phyloP scores from a whole-genome alignment of 2,888 invertebrate genomes.

The Bombyx huttoni region DNA sequence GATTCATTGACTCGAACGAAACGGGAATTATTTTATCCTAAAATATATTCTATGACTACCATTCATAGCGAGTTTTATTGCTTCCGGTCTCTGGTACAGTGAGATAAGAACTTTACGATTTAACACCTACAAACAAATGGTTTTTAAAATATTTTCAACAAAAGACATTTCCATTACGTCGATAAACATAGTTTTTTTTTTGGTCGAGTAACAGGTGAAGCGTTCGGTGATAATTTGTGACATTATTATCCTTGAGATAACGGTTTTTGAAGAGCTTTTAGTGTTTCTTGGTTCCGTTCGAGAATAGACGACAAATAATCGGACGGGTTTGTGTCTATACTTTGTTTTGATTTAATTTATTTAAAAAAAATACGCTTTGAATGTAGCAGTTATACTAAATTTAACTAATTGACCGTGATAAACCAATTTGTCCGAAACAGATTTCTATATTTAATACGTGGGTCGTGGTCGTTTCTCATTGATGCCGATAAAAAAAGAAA shows the following conservation, averaged over 20 bases:
- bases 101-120: conserved; percentile 22
- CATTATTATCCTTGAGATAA: not conserved
- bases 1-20: not conserved
- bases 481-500: too few relatives aligned
- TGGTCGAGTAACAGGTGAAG: not conserved
- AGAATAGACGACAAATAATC: not conserved
- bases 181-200: conserved; percentile 1
- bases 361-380: too few relatives aligned
- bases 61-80: conserved; percentile 13
- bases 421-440: too few relatives aligned
- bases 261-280: not conserved
- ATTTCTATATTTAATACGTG: too few relatives aligned
- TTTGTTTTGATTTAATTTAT: not conserved
- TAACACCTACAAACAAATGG: conserved; percentile 25
- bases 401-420: too few relatives aligned
- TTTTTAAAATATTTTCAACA: conserved; percentile 7
- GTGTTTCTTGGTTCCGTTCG: not conserved
- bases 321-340: not conserved
- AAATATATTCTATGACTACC: conserved; percentile 6
- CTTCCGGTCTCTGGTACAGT: conserved; percentile 10
- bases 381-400: too few relatives aligned
- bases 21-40: not conserved
- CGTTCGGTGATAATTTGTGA: not conserved
- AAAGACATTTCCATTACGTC: conserved; percentile 8
- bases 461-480: too few relatives aligned